Evolutionary conservation across 2,113 vertebrate species (phyloP).

Genomic region (Anarhynchus alexandrinus): DNA sequence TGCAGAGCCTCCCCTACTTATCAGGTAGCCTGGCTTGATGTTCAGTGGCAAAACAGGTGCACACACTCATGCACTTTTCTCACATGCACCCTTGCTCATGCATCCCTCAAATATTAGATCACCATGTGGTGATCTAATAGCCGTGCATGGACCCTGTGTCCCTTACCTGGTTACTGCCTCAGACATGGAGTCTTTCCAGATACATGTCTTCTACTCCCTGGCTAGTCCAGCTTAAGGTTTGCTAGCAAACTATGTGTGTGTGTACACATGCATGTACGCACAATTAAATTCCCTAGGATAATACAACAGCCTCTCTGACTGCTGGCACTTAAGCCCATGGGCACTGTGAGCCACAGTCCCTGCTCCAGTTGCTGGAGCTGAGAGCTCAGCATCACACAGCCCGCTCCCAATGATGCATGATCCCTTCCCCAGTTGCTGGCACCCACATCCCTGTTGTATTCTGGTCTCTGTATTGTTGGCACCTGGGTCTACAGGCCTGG

Average conservation of each 20-base stretch:
- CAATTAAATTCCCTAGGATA: not conserved
- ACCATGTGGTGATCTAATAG: not conserved
- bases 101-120: not conserved
- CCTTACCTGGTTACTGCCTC: not conserved
- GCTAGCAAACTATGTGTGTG: not conserved
- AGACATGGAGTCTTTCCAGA: not conserved
- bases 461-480: not conserved
- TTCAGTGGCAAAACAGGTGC: not conserved
- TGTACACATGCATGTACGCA: not conserved
- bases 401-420: fast-evolving
- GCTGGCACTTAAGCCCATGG: not conserved
- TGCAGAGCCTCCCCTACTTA: not conserved
- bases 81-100: not conserved
- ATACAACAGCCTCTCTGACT: not conserved
- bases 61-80: not conserved
- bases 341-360: not conserved
- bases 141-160: fast-evolving
- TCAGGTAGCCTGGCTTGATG: not conserved
- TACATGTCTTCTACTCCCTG: not conserved
- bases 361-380: not conserved
- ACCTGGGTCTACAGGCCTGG: not conserved
- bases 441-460: not conserved
- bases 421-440: not conserved
- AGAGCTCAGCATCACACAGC: not conserved
- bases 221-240: not conserved